A percentile compares a stretch with the other conserved stretches of the same genome.
Conservation (phyloP, 64 coral and sea anemone species). For the Montipora sp. region DNA sequence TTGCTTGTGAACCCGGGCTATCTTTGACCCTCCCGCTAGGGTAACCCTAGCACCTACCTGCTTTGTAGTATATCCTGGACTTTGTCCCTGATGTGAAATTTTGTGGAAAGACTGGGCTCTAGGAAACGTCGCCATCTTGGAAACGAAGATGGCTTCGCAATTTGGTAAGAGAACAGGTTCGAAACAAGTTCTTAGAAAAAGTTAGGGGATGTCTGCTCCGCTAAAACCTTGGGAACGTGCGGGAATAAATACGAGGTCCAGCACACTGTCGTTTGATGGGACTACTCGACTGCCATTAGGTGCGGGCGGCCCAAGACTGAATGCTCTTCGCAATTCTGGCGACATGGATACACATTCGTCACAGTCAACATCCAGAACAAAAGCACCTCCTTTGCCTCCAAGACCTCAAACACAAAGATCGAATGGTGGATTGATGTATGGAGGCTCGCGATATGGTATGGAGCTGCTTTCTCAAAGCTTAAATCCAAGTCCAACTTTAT, state of each 20-base stretch:
- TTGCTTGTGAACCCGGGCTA: too few species aligned
- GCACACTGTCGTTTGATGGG: constrained; percentile 43
- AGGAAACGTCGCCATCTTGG: constrained; percentile 1
- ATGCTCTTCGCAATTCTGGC: neutral
- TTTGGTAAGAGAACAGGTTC: too few species aligned
- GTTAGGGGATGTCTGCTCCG: constrained; percentile 74
- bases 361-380: neutral
- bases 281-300: constrained; percentile 58
- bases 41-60: too few species aligned
- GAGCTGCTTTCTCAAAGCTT: neutral
- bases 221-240: constrained; percentile 88
- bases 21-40: too few species aligned
- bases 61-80: too few species aligned
- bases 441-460: constrained; percentile 73
- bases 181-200: neutral
- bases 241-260: constrained; percentile 73
- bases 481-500: neutral
- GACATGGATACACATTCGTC: neutral
- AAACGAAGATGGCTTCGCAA: neutral
- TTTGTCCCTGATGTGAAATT: too few species aligned
- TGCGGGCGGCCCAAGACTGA: neutral
- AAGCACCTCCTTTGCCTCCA: constrained; percentile 68
- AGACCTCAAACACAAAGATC: constrained; percentile 69
- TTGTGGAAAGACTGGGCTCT: constrained; percentile 4
- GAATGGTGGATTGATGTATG: constrained; percentile 55